phyloP scores from a whole-genome alignment of 2,888 invertebrate genomes.

The Xanthostigma xanthostigma region DNA sequence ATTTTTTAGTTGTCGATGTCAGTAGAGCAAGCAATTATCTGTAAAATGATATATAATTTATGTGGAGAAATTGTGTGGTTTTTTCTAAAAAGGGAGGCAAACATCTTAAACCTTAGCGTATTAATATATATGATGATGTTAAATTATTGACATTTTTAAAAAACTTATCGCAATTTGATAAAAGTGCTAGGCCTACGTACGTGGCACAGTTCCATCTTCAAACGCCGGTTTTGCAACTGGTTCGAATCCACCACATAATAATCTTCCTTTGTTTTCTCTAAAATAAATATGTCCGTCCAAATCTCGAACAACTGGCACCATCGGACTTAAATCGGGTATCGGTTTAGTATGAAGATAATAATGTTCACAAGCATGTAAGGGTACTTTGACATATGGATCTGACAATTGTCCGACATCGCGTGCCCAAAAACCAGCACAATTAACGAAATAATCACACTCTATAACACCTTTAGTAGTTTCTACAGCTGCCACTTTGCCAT shows the following conservation, averaged over 20 bases:
- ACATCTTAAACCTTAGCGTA: too few species aligned
- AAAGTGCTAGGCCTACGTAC: too few species aligned
- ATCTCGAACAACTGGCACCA: slow-evolving; percentile 79
- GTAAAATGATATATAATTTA: too few species aligned
- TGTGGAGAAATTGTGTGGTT: too few species aligned
- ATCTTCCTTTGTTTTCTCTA: slow-evolving; percentile 67
- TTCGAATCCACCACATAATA: slow-evolving; percentile 85
- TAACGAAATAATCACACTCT: slow-evolving; percentile 83
- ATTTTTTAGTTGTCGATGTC: too few species aligned
- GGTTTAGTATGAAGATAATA: slow-evolving; percentile 83
- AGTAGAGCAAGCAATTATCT: too few species aligned
- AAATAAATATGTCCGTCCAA: slow-evolving; percentile 79
- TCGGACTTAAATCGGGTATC: slow-evolving; percentile 55
- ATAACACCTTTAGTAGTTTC: slow-evolving; percentile 63
- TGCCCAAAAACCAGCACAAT: slow-evolving; percentile 93
- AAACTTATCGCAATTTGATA: too few species aligned
- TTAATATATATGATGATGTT: too few species aligned
- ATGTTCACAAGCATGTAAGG: slow-evolving; percentile 84
- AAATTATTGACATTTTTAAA: too few species aligned
- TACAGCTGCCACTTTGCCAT: slow-evolving; percentile 54
- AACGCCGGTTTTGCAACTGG: slow-evolving; percentile 81
- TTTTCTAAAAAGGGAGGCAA: too few species aligned
- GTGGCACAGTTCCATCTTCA: slow-evolving; percentile 55
- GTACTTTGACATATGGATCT: slow-evolving; percentile 74
- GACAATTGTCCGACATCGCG: slow-evolving; percentile 76